Conservation (phyloP, 2,888 invertebrate genomes). For the Caenorhabditis drosophilae region DNA sequence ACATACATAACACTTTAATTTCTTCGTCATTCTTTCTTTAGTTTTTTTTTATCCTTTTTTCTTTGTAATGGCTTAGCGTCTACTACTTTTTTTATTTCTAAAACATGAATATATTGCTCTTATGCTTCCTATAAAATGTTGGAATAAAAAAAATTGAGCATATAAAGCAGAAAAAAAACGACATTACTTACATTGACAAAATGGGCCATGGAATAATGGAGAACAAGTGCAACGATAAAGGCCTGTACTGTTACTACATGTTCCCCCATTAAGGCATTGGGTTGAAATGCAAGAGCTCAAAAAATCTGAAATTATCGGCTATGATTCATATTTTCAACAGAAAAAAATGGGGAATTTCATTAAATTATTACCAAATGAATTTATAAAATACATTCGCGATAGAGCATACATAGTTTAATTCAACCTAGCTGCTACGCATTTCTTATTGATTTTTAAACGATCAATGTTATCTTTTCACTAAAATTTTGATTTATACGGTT, state of each 20-base stretch:
- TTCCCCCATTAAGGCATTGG: constrained; percentile 36
- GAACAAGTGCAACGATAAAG: constrained; percentile 29
- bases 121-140: not conserved
- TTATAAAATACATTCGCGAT: constrained; percentile 43
- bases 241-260: constrained; percentile 24
- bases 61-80: too few species aligned
- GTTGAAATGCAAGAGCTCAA: constrained; percentile 33
- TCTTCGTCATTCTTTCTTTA: too few species aligned
- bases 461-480: too few species aligned
- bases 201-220: constrained; percentile 35
- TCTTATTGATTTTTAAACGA: too few species aligned
- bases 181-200: constrained; percentile 35
- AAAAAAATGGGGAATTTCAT: not conserved
- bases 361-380: constrained; percentile 37
- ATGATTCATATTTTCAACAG: not conserved
- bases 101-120: not conserved
- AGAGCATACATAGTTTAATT: constrained; percentile 39
- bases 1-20: too few species aligned
- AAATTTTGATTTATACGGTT: too few species aligned
- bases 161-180: too few species aligned
- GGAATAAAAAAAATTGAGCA: too few species aligned
- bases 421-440: too few species aligned
- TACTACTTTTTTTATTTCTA: too few species aligned
- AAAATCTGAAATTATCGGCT: constrained; percentile 29
- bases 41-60: too few species aligned